These are phyloP conservation scores for Harmothoe impar DNA, from an alignment of 2,888 invertebrate genomes.

Conservation along the genomic window DNA sequence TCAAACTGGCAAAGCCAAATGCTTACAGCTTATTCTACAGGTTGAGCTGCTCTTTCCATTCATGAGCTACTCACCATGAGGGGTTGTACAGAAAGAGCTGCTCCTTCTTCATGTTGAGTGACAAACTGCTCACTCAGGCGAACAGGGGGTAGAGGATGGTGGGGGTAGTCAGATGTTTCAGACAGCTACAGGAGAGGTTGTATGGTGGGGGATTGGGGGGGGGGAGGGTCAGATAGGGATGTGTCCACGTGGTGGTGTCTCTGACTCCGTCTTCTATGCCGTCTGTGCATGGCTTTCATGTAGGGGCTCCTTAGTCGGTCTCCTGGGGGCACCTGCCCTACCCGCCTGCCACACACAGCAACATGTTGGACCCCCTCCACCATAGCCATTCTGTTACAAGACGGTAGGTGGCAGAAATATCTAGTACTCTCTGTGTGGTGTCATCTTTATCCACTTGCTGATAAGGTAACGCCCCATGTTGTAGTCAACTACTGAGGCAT, in stretches of 20 bases:
- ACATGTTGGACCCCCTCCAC: background rate
- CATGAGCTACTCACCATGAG: background rate
- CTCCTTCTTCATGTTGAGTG: conserved; percentile 14
- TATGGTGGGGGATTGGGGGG: too few species aligned
- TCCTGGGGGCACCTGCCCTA: background rate
- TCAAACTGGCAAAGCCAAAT: too few species aligned
- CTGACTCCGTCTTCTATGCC: conserved; percentile 11
- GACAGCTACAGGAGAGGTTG: too few species aligned
- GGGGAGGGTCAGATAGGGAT: too few species aligned
- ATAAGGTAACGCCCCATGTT: too few species aligned
- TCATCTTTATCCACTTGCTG: too few species aligned
- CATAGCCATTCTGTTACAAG: too few species aligned
- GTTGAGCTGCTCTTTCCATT: background rate
- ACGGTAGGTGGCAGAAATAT: too few species aligned
- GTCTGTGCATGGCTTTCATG: background rate
- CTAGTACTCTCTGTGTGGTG: too few species aligned
- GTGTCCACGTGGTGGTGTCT: background rate
- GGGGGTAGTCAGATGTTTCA: too few species aligned
- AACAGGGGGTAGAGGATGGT: background rate
- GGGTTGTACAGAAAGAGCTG: background rate
- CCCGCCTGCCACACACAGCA: background rate
- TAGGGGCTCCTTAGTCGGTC: background rate
- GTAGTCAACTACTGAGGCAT: too few species aligned
- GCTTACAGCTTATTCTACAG: too few species aligned
- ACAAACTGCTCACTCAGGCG: background rate